phyloP scores from a whole-genome alignment of 1,140 invertebrate species.

The Papilio helenus region DNA sequence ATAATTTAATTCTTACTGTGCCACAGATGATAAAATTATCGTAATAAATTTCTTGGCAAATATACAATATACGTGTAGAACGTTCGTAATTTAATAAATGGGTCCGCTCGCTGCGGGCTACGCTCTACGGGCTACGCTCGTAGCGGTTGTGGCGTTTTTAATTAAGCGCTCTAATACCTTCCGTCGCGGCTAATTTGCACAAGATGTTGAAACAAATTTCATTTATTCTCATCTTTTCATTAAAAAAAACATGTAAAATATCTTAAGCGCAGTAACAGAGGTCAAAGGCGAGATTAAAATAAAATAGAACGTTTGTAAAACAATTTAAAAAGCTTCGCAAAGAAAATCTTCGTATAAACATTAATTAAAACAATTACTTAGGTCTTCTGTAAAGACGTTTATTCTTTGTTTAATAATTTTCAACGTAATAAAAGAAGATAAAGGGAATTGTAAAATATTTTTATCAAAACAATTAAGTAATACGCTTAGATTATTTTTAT shows the following conservation, averaged over 20 bases:
- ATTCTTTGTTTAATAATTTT: background rate
- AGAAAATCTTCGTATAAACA: background rate
- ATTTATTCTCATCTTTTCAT: background rate
- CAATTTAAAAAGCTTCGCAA: background rate
- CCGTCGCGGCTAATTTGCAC: slow-evolving; percentile 16
- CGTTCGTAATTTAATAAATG: slow-evolving; percentile 19
- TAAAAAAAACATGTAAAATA: background rate
- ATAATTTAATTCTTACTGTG: background rate
- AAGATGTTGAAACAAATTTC: slow-evolving; percentile 18
- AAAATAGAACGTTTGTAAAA: background rate
- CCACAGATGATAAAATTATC: slow-evolving; percentile 5
- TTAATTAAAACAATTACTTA: slow-evolving; percentile 15
- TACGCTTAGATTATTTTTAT: too few species aligned
- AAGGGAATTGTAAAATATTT: background rate
- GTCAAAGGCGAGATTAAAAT: background rate
- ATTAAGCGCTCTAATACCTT: slow-evolving; percentile 22
- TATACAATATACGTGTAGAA: slow-evolving; percentile 17
- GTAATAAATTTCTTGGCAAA: slow-evolving; percentile 18
- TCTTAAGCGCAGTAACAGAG: background rate
- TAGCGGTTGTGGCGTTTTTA: slow-evolving; percentile 20
- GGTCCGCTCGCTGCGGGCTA: background rate
- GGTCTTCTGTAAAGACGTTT: slow-evolving; percentile 3
- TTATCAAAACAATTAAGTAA: background rate
- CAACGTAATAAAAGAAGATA: background rate
- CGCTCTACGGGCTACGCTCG: background rate